phyloP scores from a whole-genome alignment of 1,140 invertebrate genomes.

The Riptortus pedestris region DNA sequence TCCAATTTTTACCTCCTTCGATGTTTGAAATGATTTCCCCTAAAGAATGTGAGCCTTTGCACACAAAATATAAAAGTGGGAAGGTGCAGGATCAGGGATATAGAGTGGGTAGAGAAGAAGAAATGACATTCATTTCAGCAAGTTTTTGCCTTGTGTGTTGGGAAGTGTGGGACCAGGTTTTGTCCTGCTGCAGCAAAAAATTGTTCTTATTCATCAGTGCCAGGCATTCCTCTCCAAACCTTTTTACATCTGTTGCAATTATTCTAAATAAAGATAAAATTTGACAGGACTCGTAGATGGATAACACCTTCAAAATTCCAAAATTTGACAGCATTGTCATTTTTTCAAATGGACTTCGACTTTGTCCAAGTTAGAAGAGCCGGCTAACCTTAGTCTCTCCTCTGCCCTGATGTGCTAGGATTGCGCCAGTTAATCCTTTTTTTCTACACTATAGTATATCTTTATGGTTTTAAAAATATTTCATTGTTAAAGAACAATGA shows the following conservation, averaged over 20 bases:
- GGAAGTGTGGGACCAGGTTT: not conserved
- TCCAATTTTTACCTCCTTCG: not conserved
- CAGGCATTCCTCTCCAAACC: not conserved
- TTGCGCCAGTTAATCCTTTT: too few relatives aligned
- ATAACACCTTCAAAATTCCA: not conserved
- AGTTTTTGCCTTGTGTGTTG: not conserved
- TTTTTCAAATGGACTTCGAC: too few relatives aligned
- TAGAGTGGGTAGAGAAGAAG: not conserved
- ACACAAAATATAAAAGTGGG: constrained; percentile 1
- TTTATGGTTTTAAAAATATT: too few relatives aligned
- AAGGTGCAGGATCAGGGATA: not conserved
- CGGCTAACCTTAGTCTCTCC: too few relatives aligned
- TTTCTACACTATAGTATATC: too few relatives aligned
- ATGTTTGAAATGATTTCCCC: not conserved
- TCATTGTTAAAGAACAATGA: too few relatives aligned
- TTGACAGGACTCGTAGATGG: not conserved
- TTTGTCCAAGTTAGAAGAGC: too few relatives aligned
- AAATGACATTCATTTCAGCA: not conserved
- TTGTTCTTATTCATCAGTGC: not conserved
- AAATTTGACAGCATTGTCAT: too few relatives aligned
- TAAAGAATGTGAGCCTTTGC: not conserved
- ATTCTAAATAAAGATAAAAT: not conserved
- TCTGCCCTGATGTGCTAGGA: too few relatives aligned
- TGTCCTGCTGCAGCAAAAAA: not conserved
- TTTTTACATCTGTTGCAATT: not conserved